Evolutionary conservation across 2,797 vertebrate genomes (phyloP).

Genomic region (Diglossa cyanea): DNA sequence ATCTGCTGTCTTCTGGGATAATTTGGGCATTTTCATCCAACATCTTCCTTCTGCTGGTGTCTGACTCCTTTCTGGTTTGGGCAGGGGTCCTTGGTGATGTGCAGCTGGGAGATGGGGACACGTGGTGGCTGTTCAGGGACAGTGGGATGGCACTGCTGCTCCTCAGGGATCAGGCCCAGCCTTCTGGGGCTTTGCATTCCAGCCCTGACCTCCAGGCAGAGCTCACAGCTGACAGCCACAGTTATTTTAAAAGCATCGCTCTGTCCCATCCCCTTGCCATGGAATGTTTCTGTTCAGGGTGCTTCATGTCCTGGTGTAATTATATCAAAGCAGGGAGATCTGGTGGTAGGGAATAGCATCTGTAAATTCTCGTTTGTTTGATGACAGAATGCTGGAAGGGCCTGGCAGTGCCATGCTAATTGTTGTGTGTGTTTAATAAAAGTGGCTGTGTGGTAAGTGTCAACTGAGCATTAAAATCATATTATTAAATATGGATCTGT

Average conservation of each 20-base stretch:
- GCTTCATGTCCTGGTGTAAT: background rate
- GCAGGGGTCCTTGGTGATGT: background rate
- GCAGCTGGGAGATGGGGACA: rapidly evolving
- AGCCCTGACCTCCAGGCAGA: background rate
- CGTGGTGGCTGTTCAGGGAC: background rate
- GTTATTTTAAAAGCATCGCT: background rate
- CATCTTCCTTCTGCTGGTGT: background rate
- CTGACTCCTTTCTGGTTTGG: background rate
- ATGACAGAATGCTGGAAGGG: background rate
- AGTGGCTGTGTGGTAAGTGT: background rate
- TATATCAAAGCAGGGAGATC: background rate
- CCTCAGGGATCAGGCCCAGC: background rate
- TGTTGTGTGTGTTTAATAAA: background rate
- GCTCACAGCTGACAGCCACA: rapidly evolving
- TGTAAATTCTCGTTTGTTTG: background rate
- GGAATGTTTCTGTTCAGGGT: background rate
- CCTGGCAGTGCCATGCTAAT: background rate
- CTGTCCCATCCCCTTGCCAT: background rate
- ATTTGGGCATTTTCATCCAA: background rate
- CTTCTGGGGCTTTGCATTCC: background rate
- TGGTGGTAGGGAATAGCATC: background rate
- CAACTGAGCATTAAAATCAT: background rate
- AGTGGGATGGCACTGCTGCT: background rate
- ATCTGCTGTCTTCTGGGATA: background rate
- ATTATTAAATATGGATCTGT: slow-evolving; percentile 29